Conservation (phyloP, 2,797 vertebrate species). For the Orientallactaga sibirica region DNA sequence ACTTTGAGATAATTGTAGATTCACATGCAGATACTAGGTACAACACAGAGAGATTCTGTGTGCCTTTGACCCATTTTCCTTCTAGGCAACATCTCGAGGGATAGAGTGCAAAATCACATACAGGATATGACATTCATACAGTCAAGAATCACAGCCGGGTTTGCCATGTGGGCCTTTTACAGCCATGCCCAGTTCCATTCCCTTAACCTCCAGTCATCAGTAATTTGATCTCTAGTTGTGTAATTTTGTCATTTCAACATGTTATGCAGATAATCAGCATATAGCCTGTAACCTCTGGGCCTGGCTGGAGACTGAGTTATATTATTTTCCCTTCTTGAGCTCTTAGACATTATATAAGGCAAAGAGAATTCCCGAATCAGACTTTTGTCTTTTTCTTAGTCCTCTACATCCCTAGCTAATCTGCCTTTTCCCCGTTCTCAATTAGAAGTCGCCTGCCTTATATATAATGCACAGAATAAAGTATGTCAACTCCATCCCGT, state of each 20-base stretch:
- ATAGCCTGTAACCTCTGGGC: neutral
- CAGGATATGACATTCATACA: neutral
- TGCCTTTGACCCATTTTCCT: neutral
- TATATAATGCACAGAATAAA: neutral
- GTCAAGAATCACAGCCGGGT: neutral
- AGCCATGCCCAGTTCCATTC: neutral
- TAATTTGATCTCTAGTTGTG: neutral
- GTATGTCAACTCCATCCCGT: neutral
- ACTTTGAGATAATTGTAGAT: neutral
- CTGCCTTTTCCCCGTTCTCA: neutral
- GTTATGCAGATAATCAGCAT: neutral
- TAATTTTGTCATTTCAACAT: conserved; percentile 4
- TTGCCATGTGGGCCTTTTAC: neutral
- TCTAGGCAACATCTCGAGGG: neutral
- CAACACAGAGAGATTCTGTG: neutral
- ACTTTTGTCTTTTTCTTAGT: neutral
- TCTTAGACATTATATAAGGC: neutral
- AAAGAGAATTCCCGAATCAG: neutral
- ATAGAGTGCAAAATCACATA: neutral
- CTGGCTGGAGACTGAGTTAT: neutral
- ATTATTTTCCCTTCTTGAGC: neutral
- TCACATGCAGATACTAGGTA: neutral
- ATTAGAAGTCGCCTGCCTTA: neutral
- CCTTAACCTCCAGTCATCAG: neutral
- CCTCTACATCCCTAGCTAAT: neutral